Evolutionary conservation across 2,797 vertebrate genomes (phyloP), one percentile per base, ranked within the genome.

Genomic region (Siniperca obscura): DNA sequence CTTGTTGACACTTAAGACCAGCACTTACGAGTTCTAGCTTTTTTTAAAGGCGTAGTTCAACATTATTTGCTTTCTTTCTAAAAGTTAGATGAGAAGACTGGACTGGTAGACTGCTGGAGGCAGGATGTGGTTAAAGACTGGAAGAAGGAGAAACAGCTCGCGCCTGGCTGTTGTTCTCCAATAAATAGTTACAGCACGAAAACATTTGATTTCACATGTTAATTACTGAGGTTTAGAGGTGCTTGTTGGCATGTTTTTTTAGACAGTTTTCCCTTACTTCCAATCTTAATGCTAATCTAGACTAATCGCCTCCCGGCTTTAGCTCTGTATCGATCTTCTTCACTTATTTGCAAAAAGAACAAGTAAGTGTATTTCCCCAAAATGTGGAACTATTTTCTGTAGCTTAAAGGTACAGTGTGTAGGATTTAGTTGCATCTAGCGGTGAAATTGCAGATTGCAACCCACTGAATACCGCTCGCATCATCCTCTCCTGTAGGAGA

Each of bases 191-290:
- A 30, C 30, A 30, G 30, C 30, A 30, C 30, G 3, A 30, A 30
- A 30, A 30, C 30, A 30, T 30, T 30, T 30, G 30, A 30, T 30
- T 70, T 25, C 40, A 50, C 74, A 57, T 57, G 27, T 48, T 57
- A 38, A 67, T 67, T 67, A 67, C 74, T 38, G 42, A 76, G 34
- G 27, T 60, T 59, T 38, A 21, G 40, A 50, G 16, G 4, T 38
- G 40, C 3, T 67, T n/a, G 30, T 46, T 38, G 40, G 53, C 22
- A 48, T 38, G 9, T 27, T 22, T 38, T 30, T 34, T 36, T 34
- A 62, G 57, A 1, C 46, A 44, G 50, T 48, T 38, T 48, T 21
- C 14, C 38, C 19, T 34, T 34, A 16, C 40, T n/a, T 44, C 22
- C 21, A 30, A 30, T 30, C 30, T 30, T 30, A 30, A 30, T 30